Conservation (phyloP, 2,113 vertebrate genomes). For the Rutilus rutilus region DNA sequence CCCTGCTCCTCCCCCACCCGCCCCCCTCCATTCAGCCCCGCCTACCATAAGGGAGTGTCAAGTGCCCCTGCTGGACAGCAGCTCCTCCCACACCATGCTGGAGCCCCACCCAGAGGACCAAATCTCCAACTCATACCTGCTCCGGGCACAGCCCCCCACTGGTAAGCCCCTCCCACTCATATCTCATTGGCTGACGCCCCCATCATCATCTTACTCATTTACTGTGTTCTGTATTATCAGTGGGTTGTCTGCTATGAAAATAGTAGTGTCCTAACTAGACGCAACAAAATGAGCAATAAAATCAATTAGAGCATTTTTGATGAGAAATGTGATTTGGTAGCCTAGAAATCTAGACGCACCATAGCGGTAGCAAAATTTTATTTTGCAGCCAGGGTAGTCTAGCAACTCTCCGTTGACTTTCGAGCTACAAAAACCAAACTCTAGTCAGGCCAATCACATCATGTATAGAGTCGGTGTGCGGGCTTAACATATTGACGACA, state of each 20-base stretch:
- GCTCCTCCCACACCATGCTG: slow-evolving; percentile 97
- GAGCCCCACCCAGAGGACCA: slow-evolving; percentile 95
- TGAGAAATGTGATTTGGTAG: too few relatives aligned
- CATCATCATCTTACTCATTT: neutral
- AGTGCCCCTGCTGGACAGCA: slow-evolving; percentile 99
- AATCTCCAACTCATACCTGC: slow-evolving; percentile 92
- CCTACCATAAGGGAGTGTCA: slow-evolving; percentile 91
- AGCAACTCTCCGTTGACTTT: too few relatives aligned
- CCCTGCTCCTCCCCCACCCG: slow-evolving; percentile 88
- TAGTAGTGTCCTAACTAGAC: neutral
- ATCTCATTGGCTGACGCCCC: slow-evolving; percentile 1
- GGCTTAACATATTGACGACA: too few relatives aligned
- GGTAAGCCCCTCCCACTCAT: slow-evolving; percentile 81
- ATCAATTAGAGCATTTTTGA: neutral
- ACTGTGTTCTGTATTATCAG: neutral
- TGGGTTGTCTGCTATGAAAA: neutral
- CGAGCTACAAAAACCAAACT: too few relatives aligned
- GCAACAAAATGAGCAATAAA: neutral
- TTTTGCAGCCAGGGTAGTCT: too few relatives aligned
- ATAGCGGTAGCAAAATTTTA: too few relatives aligned
- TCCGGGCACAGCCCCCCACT: slow-evolving; percentile 88
- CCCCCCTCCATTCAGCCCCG: slow-evolving; percentile 89
- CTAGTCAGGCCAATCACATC: too few relatives aligned
- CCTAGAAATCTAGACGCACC: too few relatives aligned
- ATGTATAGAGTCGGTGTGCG: too few relatives aligned